Base-by-base conservation (phyloP, 2,888 invertebrate species). In the Trichogramma dendrolimi region DNA sequence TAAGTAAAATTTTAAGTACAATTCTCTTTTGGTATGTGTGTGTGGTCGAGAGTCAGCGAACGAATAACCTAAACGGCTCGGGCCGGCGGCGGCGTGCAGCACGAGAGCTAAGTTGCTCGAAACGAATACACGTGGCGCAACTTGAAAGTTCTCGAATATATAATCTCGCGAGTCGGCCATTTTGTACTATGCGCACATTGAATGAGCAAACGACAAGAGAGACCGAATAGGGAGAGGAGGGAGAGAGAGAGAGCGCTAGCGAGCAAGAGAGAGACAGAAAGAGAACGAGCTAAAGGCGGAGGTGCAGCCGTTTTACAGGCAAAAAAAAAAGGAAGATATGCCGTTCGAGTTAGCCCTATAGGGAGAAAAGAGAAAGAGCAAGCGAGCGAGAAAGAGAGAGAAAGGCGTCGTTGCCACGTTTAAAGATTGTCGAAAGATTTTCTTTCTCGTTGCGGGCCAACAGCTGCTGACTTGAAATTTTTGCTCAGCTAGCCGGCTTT, bases 91-190 rank as follows among this genome's bases (percentile, higher is more conserved):
- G 42, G 10, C 49, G 41, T n/a, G 40, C 7, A 42, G 42, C 41
- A 7, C 27, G 49, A 27, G 27, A 27, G 11, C 48, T 3, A 48
- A 48, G 6, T 49, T 42, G 27, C 27, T 27, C 11, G 43, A n/a
- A 51, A 58, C 47, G 46, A 53, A 14, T 68, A 64, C 67, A 68
- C 67, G 68, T 63, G 63, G 63, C 63, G 49, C n/a, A 51, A 43
- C n/a, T n/a, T 65, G 65, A 65, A 65, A 41, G 43, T 65, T 65
- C 65, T 65, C 62, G 65, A 65, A 65, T 57, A 50, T 59, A 57
- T 44, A 48, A 27, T 27, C 27, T 27, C 27, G 50, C 11, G 4
- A 4, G 47, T 7, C 53, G 27, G 65, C 65, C 65, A 65, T 65
- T 65, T 65, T 65, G 65, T 65, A 52, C 60, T 52, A 60, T 53